These are phyloP conservation scores for Carcharodon carcharias DNA, from an alignment of 2,797 vertebrate genomes.

Conservation along the genomic window DNA sequence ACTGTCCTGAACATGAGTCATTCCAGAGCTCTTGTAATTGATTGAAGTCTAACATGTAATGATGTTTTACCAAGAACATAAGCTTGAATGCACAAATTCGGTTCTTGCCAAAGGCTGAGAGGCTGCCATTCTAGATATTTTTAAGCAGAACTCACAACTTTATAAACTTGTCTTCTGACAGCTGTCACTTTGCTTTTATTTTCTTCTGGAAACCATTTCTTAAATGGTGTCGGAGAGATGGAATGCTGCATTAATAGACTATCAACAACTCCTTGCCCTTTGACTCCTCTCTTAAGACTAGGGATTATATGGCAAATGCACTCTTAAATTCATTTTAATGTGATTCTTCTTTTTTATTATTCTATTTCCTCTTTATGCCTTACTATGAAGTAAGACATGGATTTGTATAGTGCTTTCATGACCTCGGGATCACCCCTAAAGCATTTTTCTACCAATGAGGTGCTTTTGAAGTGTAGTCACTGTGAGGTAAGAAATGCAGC, in stretches of 20 bases:
- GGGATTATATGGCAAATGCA: not conserved
- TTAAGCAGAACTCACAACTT: not conserved
- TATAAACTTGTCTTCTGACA: not conserved
- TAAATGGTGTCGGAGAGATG: not conserved
- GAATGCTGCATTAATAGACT: not conserved
- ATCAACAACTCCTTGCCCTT: not conserved
- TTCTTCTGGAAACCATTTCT: not conserved
- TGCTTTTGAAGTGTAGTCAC: not conserved
- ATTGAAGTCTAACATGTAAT: constrained; percentile 14
- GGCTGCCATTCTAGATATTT: not conserved
- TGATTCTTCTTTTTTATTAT: no score
- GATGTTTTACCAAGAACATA: not conserved
- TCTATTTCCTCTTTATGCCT: not conserved
- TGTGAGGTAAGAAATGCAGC: not conserved
- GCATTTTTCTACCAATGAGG: not conserved
- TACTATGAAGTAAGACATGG: not conserved
- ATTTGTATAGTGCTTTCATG: not conserved
- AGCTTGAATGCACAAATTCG: not conserved
- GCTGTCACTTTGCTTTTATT: not conserved
- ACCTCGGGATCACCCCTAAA: not conserved
- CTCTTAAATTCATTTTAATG: not conserved
- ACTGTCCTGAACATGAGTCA: constrained; percentile 11
- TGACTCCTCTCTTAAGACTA: not conserved
- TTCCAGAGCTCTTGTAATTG: not conserved
- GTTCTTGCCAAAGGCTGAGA: not conserved